phyloP scores from a whole-genome alignment of 2,113 vertebrate species.

The Strix uralensis region DNA sequence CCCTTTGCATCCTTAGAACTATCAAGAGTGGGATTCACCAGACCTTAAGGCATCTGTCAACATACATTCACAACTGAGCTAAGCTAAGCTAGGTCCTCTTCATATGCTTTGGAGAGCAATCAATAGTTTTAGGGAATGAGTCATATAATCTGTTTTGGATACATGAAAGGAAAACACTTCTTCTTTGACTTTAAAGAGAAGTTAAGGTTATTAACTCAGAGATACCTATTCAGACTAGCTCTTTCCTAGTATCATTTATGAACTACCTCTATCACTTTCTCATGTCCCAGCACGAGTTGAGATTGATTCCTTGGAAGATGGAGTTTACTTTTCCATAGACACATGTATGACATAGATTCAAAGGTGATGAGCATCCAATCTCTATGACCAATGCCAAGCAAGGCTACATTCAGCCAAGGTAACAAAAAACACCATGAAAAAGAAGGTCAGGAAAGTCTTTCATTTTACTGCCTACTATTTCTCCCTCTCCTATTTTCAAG shows the following conservation, averaged over 20 bases:
- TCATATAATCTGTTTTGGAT: not conserved
- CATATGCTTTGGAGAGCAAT: not conserved
- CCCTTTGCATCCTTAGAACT: conserved; percentile 13
- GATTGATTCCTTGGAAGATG: not conserved
- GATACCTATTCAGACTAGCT: not conserved
- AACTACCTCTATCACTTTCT: not conserved
- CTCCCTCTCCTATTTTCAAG: not conserved
- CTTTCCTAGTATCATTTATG: not conserved
- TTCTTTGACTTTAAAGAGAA: not conserved
- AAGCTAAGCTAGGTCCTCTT: not conserved
- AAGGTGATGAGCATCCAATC: not conserved
- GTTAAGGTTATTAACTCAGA: not conserved
- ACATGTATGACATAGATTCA: not conserved
- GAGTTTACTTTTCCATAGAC: not conserved
- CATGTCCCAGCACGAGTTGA: not conserved
- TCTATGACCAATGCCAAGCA: not conserved
- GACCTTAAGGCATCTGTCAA: conserved; percentile 51
- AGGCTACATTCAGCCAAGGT: not conserved
- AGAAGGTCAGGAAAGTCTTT: not conserved
- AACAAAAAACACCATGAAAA: not conserved
- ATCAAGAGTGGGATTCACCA: conserved; percentile 31
- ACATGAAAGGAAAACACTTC: not conserved
- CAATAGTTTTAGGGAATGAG: not conserved
- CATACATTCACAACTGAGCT: conserved; percentile 8
- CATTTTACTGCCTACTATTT: not conserved